A percentile compares a stretch with the other conserved stretches of the same genome.
These are phyloP conservation scores for Delichon dasypus DNA, from an alignment of 2,797 vertebrate species.

Conservation along the genomic window DNA sequence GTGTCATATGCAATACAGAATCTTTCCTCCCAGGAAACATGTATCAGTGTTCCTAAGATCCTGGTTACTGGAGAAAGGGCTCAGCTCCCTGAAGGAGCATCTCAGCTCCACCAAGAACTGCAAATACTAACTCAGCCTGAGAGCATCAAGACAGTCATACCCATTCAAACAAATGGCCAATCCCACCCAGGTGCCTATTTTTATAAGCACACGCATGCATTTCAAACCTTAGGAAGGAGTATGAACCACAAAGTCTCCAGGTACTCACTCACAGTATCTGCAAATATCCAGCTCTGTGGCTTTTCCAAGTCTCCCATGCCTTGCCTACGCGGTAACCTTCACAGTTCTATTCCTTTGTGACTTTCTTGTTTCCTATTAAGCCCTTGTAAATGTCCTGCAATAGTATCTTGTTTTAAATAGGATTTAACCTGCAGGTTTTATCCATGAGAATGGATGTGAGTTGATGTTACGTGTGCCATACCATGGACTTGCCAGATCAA, in stretches of 20 bases:
- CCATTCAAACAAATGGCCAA: neutral
- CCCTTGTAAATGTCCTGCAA: neutral
- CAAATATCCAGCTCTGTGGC: neutral
- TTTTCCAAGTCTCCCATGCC: neutral
- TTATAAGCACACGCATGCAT: fast-evolving
- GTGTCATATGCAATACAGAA: fast-evolving
- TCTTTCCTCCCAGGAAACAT: neutral
- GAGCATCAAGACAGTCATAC: neutral
- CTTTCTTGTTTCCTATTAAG: neutral
- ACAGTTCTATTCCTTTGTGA: neutral
- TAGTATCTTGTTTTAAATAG: neutral
- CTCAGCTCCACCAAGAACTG: neutral
- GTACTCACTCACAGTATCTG: neutral
- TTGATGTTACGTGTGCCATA: neutral
- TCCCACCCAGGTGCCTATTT: neutral
- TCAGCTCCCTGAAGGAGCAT: neutral
- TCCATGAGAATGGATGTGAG: neutral
- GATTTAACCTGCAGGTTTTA: neutral
- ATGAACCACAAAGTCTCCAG: fast-evolving
- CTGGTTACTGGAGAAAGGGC: neutral
- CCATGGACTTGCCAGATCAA: neutral
- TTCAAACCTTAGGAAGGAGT: neutral
- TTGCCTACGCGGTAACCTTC: neutral
- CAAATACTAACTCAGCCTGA: neutral
- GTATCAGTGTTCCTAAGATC: neutral